A percentile compares a stretch with the other conserved stretches of the same genome.
Conservation (phyloP, 2,113 vertebrate genomes). For the Stercorarius parasiticus region DNA sequence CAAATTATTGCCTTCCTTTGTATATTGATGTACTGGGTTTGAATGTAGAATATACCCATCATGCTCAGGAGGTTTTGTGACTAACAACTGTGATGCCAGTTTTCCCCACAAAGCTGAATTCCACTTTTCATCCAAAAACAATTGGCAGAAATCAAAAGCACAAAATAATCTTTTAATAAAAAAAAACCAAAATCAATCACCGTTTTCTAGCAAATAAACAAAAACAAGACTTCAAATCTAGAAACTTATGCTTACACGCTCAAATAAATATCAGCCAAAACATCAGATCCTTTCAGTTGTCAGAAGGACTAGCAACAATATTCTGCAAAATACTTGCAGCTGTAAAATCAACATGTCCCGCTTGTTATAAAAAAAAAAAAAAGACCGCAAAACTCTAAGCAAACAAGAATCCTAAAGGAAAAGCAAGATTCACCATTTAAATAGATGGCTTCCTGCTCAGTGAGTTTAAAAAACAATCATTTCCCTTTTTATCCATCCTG, state of each 20-base stretch:
- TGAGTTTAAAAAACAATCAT: rapidly evolving
- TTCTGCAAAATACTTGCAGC: background rate
- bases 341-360: rapidly evolving
- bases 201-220: background rate
- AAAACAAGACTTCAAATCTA: background rate
- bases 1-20: too few species aligned
- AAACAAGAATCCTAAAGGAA: background rate
- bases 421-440: background rate
- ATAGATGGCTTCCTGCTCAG: background rate
- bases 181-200: background rate
- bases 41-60: background rate
- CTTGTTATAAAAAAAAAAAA: background rate
- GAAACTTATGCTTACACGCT: background rate
- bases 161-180: background rate
- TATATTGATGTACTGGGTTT: rapidly evolving
- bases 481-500: background rate
- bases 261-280: background rate
- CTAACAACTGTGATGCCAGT: rapidly evolving
- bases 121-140: background rate
- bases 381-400: background rate
- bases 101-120: background rate
- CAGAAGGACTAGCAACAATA: background rate
- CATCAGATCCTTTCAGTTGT: background rate
- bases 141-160: background rate
- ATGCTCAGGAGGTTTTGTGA: background rate